Evolutionary conservation across 2,113 vertebrate genomes (phyloP).

Genomic region (Caranx ignobilis): DNA sequence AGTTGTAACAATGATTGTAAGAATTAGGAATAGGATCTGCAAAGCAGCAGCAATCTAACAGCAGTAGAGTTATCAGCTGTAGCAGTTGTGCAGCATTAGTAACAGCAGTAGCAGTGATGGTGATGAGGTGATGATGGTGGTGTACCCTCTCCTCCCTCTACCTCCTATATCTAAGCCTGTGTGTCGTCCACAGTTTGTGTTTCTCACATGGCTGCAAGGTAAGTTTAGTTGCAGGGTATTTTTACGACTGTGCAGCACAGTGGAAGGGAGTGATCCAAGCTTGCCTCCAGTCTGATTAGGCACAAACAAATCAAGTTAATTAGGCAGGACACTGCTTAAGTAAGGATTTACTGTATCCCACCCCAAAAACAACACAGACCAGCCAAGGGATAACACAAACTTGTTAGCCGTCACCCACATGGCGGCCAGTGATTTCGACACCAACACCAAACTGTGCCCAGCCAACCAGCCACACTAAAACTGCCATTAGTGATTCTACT

Average conservation of each 20-base stretch:
- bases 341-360: conserved; percentile 25
- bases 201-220: conserved; percentile 8
- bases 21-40: background rate
- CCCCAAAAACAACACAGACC: background rate
- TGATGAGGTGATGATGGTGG: background rate
- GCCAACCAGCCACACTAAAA: conserved; percentile 32
- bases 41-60: background rate
- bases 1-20: background rate
- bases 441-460: conserved; percentile 1
- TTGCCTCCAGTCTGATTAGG: conserved; percentile 5
- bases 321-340: conserved; percentile 2
- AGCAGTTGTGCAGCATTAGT: background rate
- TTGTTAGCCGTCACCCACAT: background rate
- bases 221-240: background rate
- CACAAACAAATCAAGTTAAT: conserved; percentile 45
- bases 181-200: conserved; percentile 4
- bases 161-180: background rate
- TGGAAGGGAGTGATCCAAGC: conserved; percentile 29
- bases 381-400: conserved; percentile 8
- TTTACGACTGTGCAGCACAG: conserved; percentile 18
- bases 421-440: background rate
- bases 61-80: background rate
- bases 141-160: background rate
- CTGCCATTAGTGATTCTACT: conserved; percentile 46
- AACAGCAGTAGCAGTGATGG: background rate